Evolutionary conservation across 2,113 vertebrate genomes (phyloP).

Genomic region (Emydura subglobosa): DNA sequence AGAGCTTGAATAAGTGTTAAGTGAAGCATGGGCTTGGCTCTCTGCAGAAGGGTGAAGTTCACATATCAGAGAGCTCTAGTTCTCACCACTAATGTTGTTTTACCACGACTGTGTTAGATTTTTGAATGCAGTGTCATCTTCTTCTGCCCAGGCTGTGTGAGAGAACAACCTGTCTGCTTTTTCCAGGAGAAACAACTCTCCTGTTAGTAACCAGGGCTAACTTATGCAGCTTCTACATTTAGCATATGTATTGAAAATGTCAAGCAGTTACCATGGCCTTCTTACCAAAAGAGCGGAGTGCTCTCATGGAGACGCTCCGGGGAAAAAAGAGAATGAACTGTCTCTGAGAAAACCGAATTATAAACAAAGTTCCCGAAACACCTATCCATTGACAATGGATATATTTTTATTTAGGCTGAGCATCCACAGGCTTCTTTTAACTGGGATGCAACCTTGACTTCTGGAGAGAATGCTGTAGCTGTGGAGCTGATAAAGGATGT

Average conservation of each 20-base stretch:
- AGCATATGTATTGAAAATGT: constrained; percentile 46
- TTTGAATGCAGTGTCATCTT: background rate
- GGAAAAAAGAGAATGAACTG: background rate
- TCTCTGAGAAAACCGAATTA: constrained; percentile 70
- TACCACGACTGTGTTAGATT: constrained; percentile 2
- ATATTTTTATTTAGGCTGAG: constrained; percentile 68
- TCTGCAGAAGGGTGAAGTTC: background rate
- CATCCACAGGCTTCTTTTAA: background rate
- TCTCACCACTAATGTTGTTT: background rate
- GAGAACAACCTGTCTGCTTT: background rate
- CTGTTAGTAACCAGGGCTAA: constrained; percentile 64
- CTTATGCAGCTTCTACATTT: constrained; percentile 66
- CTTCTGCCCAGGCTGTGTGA: background rate
- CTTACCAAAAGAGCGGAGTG: background rate
- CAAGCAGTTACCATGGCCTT: constrained; percentile 41
- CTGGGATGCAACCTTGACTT: constrained; percentile 29
- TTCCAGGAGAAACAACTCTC: constrained; percentile 49
- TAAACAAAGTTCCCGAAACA: constrained; percentile 69
- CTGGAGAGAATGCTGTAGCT: background rate
- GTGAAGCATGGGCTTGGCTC: background rate
- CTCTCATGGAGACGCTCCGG: constrained; percentile 32
- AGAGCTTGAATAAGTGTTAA: background rate
- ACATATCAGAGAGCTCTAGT: accelerated
- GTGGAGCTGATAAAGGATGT: background rate
- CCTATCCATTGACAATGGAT: constrained; percentile 31